Base-by-base conservation (phyloP, 1,140 invertebrate species). In the Camponotus floridanus region DNA sequence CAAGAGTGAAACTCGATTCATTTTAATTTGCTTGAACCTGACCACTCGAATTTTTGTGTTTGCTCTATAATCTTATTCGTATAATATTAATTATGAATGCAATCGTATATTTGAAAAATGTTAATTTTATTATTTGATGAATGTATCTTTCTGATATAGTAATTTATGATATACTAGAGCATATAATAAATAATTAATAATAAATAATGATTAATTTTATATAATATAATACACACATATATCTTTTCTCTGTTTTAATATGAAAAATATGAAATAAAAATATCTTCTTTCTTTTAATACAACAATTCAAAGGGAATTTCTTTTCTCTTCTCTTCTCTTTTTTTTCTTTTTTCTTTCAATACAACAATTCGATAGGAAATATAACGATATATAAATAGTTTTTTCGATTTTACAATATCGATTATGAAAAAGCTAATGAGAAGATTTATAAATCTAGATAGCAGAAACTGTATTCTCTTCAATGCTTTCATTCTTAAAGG, bases 401-500 rank as follows among this genome's bases (percentile, higher is more conserved):
- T 61, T 45, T 26, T 45, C 39, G 15, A 33, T 45, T 62, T 48
- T 4, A 76, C 26, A 18, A 26, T 45, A 42, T 78, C 26, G 31
- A 11, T 33, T 64, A 33, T 33, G 11, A 48, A 45, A 48, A 5
- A 42, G 36, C 15, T 39, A 76, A 64, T 65, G 21, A n/a, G 0
- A 65, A 45, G 11, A 36, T 1, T 31, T 64, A 33, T 13, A 3
- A 64, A 33, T 64, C 31, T 31, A 33, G 61, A 64, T 33, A 15
- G 31, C 33, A 31, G 15, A 31, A 18, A 42, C 48, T 51, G 1
- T 51, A 36, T 15, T 6, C 31, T 55, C 45, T 68, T 51, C 8
- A 15, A 51, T 42, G n/a, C 45, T 18, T 13, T 68, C 45, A 33
- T 26, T 68, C 15, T 80, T 68, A 68, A 80, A 80, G 76, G n/a